Evolutionary conservation across 64 coral and sea anemone species (phyloP), one percentile per base, ranked within the genome.

Genomic region (Montipora capricornis): DNA sequence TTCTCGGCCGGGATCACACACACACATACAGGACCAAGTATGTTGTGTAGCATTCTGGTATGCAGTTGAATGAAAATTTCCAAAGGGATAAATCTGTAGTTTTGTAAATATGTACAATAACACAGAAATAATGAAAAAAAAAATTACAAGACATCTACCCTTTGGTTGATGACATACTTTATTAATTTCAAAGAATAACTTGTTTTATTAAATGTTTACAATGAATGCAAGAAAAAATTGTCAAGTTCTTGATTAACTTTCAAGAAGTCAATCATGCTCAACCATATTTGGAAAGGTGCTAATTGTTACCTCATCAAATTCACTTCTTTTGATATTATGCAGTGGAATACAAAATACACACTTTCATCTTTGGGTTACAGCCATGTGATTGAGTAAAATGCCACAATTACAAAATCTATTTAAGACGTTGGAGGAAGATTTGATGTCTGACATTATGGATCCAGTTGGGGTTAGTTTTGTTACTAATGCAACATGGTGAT

Each of bases 231-330:
- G 60, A 16, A 64, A 64, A 64, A 49, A 57, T 71, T 71, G 0
- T 71, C 68, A 71, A 52, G 49, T 51, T 15, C 24, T 46, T 76
- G 29, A 76, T 76, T 51, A 52, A 20, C 47, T 50, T 81, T 58
- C 49, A 78, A 17, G 29, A 71, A 71, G 68, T 89, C 55, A 89
- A 44, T 89, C 87, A 64, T 89, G 87, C 52, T 89, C 74, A 3
- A 89, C 73, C 52, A 89, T 45, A 78, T 89, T 89, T 76, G 87
- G 87, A 15, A 90, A 90, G 19, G 88, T 90, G 29, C 75, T 90
- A 22, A 90, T 68, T 68, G 75, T 80, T 49, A 90, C 8, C 49
- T 24, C 20, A 49, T 61, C 88, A 90, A 29, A 50, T 16, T 0
- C 79, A 68, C 66, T 90, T 67, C 88, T 90, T 69, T 90, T 80